phyloP scores from a whole-genome alignment of 2,113 vertebrate species.

The Ciconia boyciana region DNA sequence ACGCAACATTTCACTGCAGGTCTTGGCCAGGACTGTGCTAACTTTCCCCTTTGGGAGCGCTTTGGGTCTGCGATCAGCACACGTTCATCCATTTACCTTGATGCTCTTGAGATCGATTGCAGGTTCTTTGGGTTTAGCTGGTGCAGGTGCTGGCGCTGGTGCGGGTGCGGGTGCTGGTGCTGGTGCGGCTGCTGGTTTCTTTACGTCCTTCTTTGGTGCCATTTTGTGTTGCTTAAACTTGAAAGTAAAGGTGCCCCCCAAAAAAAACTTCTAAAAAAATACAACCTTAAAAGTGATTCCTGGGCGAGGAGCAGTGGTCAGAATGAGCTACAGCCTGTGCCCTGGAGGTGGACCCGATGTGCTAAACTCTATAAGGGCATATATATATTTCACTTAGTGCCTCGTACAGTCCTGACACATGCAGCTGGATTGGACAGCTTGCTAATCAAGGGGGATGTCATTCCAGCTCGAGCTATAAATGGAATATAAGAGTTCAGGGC shows the following conservation, averaged over 20 bases:
- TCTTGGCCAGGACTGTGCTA: background rate
- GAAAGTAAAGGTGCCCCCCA: constrained; percentile 55
- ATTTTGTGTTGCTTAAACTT: constrained; percentile 65
- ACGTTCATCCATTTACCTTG: constrained; percentile 71
- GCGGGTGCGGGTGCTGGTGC: constrained; percentile 59
- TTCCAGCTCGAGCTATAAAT: constrained; percentile 82
- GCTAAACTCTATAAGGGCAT: constrained; percentile 73
- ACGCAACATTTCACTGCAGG: background rate
- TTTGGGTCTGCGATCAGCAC: constrained; percentile 13
- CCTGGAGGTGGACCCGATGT: constrained; percentile 72
- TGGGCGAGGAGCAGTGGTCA: constrained; percentile 58
- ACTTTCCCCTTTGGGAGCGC: background rate
- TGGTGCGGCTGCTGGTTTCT: constrained; percentile 72
- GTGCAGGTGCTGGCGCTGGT: constrained; percentile 57
- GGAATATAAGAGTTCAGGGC: constrained; percentile 75
- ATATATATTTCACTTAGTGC: constrained; percentile 87
- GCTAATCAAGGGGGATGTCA: constrained; percentile 80
- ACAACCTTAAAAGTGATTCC: constrained; percentile 62
- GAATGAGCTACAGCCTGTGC: constrained; percentile 73
- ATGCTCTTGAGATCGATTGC: constrained; percentile 79
- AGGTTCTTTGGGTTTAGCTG: constrained; percentile 75
- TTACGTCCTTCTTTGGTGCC: constrained; percentile 85
- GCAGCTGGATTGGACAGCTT: constrained; percentile 84
- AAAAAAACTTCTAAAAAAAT: background rate
- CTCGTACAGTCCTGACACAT: constrained; percentile 74